Evolutionary conservation across 2,888 invertebrate species (phyloP).

Genomic region (Cerceris rybyensis): DNA sequence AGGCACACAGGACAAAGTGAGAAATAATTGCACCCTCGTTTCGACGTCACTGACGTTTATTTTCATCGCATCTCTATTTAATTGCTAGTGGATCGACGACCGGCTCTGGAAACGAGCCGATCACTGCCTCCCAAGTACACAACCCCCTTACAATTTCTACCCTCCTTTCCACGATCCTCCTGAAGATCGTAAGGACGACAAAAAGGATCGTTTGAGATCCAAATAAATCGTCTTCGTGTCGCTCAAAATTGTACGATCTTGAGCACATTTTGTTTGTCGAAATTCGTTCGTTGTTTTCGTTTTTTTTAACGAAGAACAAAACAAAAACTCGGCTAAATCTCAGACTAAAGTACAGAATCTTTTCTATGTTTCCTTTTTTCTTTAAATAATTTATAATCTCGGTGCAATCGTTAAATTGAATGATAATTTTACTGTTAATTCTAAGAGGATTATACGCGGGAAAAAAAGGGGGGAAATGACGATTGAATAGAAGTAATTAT

Average conservation of each 20-base stretch:
- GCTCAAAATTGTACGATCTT: not conserved
- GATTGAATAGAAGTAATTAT: too few species aligned
- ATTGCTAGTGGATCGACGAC: slow-evolving; percentile 17
- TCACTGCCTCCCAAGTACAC: not conserved
- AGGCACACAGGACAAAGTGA: not conserved
- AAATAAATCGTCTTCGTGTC: not conserved
- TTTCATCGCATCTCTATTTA: slow-evolving; percentile 10
- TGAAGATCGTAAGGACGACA: slow-evolving; percentile 7
- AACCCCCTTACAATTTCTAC: not conserved
- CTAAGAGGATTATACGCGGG: too few species aligned
- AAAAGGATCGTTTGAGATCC: not conserved
- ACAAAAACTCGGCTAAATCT: too few species aligned
- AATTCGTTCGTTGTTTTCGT: too few species aligned
- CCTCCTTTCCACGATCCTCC: not conserved
- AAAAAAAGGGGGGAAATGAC: too few species aligned
- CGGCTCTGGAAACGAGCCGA: slow-evolving; percentile 4
- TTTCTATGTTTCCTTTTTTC: too few species aligned
- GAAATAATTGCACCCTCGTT: slow-evolving; percentile 16
- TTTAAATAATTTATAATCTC: too few species aligned
- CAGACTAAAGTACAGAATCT: too few species aligned
- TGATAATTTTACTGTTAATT: too few species aligned
- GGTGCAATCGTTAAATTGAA: too few species aligned
- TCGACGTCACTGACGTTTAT: slow-evolving; percentile 21
- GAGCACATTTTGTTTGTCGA: not conserved
- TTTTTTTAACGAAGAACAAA: too few species aligned